phyloP scores from a whole-genome alignment of 1,140 invertebrate species.

The Charaxes varanes region DNA sequence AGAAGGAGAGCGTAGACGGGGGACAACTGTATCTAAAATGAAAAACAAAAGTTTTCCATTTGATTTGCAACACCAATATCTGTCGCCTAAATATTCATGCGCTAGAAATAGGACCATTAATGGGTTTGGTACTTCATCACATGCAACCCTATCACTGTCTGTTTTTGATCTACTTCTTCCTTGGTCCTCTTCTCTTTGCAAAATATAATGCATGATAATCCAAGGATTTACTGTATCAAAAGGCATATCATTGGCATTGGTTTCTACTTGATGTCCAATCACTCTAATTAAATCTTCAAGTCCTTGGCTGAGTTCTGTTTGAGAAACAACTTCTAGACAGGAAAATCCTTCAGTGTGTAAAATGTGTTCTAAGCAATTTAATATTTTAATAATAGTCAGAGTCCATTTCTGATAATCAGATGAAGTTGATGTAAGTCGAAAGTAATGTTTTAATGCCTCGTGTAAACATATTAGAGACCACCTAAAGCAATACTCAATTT shows the following conservation, averaged over 20 bases:
- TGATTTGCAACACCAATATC: constrained; percentile 84
- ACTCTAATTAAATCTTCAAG: constrained; percentile 85
- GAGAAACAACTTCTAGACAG: constrained; percentile 72
- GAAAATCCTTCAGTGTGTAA: constrained; percentile 74
- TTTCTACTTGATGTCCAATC: constrained; percentile 82
- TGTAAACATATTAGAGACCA: constrained; percentile 85
- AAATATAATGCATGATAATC: constrained; percentile 87
- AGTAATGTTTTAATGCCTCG: constrained; percentile 76
- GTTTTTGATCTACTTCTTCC: constrained; percentile 41
- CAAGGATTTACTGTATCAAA: constrained; percentile 85
- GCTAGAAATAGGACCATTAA: constrained; percentile 86
- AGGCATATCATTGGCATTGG: constrained; percentile 79
- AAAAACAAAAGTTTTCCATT: constrained; percentile 86
- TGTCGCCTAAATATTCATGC: constrained; percentile 89
- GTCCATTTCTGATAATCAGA: constrained; percentile 78
- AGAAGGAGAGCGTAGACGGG: constrained; percentile 78
- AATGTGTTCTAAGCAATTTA: constrained; percentile 80
- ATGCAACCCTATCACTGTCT: constrained; percentile 69
- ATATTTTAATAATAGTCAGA: constrained; percentile 78
- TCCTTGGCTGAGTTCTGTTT: constrained; percentile 77
- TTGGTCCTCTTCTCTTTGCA: constrained; percentile 78
- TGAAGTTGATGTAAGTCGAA: constrained; percentile 67
- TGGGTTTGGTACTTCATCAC: constrained; percentile 82
- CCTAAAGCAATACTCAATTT: constrained; percentile 79
- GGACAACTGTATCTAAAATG: constrained; percentile 82